Conservation (phyloP, 2,113 vertebrate species). For the Paracanthobrama guichenoti region DNA sequence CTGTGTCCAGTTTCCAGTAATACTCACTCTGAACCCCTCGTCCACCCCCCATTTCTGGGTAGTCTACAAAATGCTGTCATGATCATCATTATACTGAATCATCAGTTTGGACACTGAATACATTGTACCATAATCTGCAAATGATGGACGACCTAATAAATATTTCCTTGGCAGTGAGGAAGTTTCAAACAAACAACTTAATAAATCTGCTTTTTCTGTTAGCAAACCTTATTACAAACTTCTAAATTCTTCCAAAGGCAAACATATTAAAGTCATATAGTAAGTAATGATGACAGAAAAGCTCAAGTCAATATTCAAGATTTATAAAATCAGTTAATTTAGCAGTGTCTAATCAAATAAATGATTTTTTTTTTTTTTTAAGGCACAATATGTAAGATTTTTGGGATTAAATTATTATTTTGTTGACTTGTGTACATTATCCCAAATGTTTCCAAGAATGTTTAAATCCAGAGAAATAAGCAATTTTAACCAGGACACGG, state of each 20-base stretch:
- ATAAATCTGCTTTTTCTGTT: not conserved
- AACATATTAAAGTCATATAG: not conserved
- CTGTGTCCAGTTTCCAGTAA: constrained; percentile 49
- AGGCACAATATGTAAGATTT: too few species aligned
- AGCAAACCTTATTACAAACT: not conserved
- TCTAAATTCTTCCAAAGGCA: not conserved
- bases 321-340: not conserved
- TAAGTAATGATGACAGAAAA: not conserved
- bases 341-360: not conserved
- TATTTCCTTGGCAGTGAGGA: not conserved
- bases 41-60: constrained; percentile 37
- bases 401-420: too few species aligned
- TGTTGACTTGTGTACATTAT: too few species aligned
- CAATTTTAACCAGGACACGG: too few species aligned
- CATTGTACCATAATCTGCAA: not conserved
- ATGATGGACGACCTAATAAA: not conserved
- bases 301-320: not conserved
- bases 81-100: constrained; percentile 48
- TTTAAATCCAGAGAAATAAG: too few species aligned
- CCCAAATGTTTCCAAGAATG: too few species aligned
- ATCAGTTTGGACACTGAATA: constrained; percentile 25
- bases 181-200: not conserved
- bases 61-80: constrained; percentile 32
- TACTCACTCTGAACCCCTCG: not conserved
- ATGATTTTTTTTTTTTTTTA: too few species aligned